Evolutionary conservation across 2,113 vertebrate genomes (phyloP).

Genomic region (Poeciliopsis prolifica): DNA sequence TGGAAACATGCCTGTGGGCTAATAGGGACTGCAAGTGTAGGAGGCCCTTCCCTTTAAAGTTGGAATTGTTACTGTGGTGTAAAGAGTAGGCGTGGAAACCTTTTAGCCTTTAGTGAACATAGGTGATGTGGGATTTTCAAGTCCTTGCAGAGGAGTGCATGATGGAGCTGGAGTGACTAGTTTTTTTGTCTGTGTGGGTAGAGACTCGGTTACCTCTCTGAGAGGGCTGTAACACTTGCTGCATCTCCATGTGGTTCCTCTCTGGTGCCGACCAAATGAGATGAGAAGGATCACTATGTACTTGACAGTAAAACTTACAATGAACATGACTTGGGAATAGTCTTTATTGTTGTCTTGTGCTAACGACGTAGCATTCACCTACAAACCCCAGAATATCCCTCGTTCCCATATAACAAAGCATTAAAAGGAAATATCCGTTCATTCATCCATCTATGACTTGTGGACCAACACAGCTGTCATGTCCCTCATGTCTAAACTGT

Average conservation of each 20-base stretch:
- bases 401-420: no score
- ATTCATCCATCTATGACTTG: not conserved
- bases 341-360: not conserved
- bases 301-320: conserved; percentile 16
- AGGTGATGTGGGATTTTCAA: conserved; percentile 74
- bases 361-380: not conserved
- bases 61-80: conserved; percentile 55
- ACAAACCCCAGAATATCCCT: not conserved
- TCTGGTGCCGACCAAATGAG: conserved; percentile 37
- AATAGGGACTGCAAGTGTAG: conserved; percentile 42
- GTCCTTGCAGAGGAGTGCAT: conserved; percentile 70
- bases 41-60: conserved; percentile 48
- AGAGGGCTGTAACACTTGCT: conserved; percentile 56
- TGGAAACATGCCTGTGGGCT: conserved; percentile 33
- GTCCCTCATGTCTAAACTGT: conserved; percentile 55
- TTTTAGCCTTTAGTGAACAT: conserved; percentile 71
- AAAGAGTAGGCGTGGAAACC: conserved; percentile 69
- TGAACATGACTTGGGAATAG: conserved; percentile 17
- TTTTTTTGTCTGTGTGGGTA: conserved; percentile 72
- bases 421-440: not conserved
- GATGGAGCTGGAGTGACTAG: conserved; percentile 62
- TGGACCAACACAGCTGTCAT: conserved; percentile 47
- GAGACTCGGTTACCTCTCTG: conserved; percentile 63
- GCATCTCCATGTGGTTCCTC: conserved; percentile 47
- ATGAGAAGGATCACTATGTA: conserved; percentile 22